Evolutionary conservation across 2,797 vertebrate genomes (phyloP).

Genomic region (Ceryle rudis): DNA sequence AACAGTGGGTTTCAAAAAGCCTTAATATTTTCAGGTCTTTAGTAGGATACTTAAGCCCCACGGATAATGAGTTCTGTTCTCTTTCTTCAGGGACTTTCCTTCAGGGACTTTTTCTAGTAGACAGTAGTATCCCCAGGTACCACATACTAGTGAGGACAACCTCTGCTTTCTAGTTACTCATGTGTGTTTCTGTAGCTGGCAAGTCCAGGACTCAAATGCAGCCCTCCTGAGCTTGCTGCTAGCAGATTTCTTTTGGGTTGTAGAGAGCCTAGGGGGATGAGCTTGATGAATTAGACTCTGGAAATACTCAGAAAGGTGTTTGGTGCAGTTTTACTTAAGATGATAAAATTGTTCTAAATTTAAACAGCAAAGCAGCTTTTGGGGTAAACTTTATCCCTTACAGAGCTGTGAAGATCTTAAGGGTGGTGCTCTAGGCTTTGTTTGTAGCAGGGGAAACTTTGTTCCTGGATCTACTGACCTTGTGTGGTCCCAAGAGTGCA

Average conservation of each 20-base stretch:
- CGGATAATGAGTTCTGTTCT: background rate
- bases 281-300: background rate
- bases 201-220: accelerated
- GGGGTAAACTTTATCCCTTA: background rate
- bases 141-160: background rate
- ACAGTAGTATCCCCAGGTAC: background rate
- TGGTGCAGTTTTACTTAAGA: background rate
- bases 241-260: background rate
- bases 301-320: background rate
- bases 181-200: background rate
- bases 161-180: background rate
- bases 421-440: background rate
- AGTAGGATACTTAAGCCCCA: background rate
- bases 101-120: background rate
- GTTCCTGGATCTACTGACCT: background rate
- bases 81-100: background rate
- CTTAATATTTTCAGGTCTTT: background rate
- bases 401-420: background rate
- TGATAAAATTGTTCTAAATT: background rate
- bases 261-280: background rate
- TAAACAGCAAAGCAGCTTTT: background rate
- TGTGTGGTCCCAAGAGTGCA: background rate
- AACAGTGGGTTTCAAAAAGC: background rate
- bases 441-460: background rate
- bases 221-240: background rate